Conservation (phyloP, 1,140 invertebrate genomes). For the Psix sp. region DNA sequence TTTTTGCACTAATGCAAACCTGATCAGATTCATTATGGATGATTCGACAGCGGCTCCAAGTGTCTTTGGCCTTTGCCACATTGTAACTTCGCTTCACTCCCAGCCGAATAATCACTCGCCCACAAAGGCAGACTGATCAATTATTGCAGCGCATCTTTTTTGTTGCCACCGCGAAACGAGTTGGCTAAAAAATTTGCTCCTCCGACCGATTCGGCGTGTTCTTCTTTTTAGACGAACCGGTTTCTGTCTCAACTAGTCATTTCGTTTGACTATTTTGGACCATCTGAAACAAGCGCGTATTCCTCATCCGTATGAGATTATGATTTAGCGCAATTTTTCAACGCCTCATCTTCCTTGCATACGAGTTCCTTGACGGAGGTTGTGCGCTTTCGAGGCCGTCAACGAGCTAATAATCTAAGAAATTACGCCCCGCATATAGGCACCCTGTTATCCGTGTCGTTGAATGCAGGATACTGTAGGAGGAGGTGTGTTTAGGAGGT, state of each 20-base stretch:
- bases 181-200: constrained; percentile 52
- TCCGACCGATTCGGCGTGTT: constrained; percentile 27
- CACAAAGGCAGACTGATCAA: constrained; percentile 61
- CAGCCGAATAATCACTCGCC: constrained; percentile 58
- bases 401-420: too few relatives aligned
- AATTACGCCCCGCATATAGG: constrained; percentile 52
- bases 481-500: constrained; percentile 54
- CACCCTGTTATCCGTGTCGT: constrained; percentile 52
- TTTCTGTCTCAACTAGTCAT: constrained; percentile 59
- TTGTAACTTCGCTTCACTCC: constrained; percentile 42
- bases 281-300: too few relatives aligned
- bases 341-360: too few relatives aligned
- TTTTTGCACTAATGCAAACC: constrained; percentile 59
- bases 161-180: constrained; percentile 46
- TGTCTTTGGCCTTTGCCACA: constrained; percentile 60
- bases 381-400: too few relatives aligned
- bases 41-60: constrained; percentile 56
- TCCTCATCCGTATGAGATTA: too few relatives aligned
- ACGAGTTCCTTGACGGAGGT: too few relatives aligned
- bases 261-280: constrained; percentile 51
- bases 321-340: too few relatives aligned
- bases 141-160: constrained; percentile 62
- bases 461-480: constrained; percentile 55
- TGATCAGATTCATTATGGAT: constrained; percentile 60
- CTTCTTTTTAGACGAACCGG: constrained; percentile 59